A percentile compares a stretch with the other conserved stretches of the same genome.
Evolutionary conservation across 2,113 vertebrate species (phyloP).

Genomic region (Orthochromis malagaraziensis): DNA sequence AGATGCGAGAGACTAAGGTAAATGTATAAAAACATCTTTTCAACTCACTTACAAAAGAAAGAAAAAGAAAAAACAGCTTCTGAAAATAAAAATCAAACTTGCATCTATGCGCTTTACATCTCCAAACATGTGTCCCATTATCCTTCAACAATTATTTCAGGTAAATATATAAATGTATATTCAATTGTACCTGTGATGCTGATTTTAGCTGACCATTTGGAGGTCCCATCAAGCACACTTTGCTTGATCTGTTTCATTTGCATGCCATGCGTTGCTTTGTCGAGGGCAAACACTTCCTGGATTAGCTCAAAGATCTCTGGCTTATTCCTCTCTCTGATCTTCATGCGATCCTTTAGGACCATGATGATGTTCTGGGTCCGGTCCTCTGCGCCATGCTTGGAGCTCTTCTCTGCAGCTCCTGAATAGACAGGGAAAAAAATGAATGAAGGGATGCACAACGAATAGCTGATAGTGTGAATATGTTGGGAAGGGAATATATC

Average conservation of each 20-base stretch:
- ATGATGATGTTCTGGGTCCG: slow-evolving; percentile 98
- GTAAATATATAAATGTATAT: background rate
- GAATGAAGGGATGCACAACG: background rate
- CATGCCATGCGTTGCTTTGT: slow-evolving; percentile 80
- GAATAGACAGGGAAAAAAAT: background rate
- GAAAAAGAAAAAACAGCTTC: background rate
- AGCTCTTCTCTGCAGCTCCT: slow-evolving; percentile 97
- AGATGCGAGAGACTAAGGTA: background rate
- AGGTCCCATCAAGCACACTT: slow-evolving; percentile 94
- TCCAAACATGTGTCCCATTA: background rate
- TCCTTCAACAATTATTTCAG: background rate
- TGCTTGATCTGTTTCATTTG: slow-evolving; percentile 98
- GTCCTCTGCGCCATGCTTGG: slow-evolving; percentile 95
- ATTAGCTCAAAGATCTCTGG: slow-evolving; percentile 98
- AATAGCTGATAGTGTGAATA: background rate
- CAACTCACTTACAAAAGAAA: background rate
- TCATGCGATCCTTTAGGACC: slow-evolving; percentile 99
- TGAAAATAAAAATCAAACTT: background rate
- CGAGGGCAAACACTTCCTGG: slow-evolving; percentile 89
- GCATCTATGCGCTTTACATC: background rate
- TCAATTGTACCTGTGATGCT: slow-evolving; percentile 85
- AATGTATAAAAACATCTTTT: background rate
- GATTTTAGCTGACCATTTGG: slow-evolving; percentile 98
- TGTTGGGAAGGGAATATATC: background rate
- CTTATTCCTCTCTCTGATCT: slow-evolving; percentile 96